A percentile compares a stretch with the other conserved stretches of the same genome.
These are phyloP conservation scores for Leptobrachium ailaonicum DNA, from an alignment of 2,113 vertebrate genomes.

Conservation along the genomic window DNA sequence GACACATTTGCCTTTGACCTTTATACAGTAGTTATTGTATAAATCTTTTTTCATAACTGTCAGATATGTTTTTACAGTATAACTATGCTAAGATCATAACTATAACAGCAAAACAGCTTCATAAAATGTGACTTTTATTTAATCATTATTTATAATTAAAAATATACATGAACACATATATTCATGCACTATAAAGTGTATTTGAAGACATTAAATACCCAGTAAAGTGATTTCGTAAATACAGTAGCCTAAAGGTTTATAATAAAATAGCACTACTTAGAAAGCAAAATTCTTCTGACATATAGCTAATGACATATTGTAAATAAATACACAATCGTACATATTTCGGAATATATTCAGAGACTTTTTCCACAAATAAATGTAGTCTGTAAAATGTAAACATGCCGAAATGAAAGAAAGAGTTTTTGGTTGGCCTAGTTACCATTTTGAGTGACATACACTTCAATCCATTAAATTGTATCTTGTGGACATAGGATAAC, in stretches of 20 bases:
- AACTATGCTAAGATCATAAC: neutral
- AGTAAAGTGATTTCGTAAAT: neutral
- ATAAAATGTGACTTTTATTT: constrained; percentile 3
- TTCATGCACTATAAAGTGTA: neutral
- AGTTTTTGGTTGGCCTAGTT: constrained; percentile 50
- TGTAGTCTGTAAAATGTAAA: constrained; percentile 1
- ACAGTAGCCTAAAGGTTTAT: neutral
- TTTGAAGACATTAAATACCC: neutral
- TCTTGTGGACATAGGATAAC: constrained; percentile 54
- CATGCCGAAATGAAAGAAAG: constrained; percentile 49
- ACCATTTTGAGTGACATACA: constrained; percentile 56
- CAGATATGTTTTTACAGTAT: neutral
- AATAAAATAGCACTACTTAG: neutral
- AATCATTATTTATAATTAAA: neutral
- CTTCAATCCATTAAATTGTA: constrained; percentile 58
- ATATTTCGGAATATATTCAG: neutral
- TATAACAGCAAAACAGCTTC: neutral
- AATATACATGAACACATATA: neutral
- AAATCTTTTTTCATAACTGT: neutral
- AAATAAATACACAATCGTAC: neutral
- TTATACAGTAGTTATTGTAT: neutral
- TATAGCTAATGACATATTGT: neutral
- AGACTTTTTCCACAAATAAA: constrained; percentile 48
- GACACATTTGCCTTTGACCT: neutral
- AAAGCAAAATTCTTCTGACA: neutral